phyloP scores from a whole-genome alignment of 2,113 vertebrate species.

The Catharus fuscescens region DNA sequence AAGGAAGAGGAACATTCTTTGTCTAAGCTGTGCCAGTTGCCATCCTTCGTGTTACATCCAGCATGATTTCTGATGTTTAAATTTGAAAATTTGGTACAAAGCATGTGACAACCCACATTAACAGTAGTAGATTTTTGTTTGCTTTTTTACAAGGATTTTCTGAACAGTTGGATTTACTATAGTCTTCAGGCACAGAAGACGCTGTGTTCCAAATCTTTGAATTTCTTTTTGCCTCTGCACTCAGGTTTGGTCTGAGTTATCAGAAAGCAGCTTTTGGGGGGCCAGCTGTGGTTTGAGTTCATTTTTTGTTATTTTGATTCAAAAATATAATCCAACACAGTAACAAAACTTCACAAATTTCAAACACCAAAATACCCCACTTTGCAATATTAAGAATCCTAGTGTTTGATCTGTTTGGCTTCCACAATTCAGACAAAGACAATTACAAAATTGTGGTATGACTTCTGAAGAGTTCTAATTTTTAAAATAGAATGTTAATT shows the following conservation, averaged over 20 bases:
- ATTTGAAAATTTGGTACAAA: background rate
- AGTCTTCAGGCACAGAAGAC: background rate
- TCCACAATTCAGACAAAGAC: background rate
- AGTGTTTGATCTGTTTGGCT: background rate
- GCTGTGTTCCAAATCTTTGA: background rate
- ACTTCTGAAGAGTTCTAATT: background rate
- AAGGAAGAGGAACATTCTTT: background rate
- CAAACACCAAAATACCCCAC: background rate
- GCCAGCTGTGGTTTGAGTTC: background rate
- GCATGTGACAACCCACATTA: background rate
- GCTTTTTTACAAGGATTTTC: background rate
- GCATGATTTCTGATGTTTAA: background rate
- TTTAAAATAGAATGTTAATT: background rate
- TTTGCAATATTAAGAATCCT: background rate
- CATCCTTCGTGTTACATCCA: background rate
- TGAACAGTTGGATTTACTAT: background rate
- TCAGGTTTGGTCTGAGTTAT: background rate
- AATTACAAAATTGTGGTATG: background rate
- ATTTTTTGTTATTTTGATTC: background rate
- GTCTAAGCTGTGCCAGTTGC: background rate
- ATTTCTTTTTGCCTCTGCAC: background rate
- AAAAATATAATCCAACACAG: background rate
- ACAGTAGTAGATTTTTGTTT: background rate
- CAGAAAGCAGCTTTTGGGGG: background rate
- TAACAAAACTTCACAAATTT: background rate